Evolutionary conservation across 2,888 invertebrate species (phyloP).

Genomic region (Sminthurinus aureus): DNA sequence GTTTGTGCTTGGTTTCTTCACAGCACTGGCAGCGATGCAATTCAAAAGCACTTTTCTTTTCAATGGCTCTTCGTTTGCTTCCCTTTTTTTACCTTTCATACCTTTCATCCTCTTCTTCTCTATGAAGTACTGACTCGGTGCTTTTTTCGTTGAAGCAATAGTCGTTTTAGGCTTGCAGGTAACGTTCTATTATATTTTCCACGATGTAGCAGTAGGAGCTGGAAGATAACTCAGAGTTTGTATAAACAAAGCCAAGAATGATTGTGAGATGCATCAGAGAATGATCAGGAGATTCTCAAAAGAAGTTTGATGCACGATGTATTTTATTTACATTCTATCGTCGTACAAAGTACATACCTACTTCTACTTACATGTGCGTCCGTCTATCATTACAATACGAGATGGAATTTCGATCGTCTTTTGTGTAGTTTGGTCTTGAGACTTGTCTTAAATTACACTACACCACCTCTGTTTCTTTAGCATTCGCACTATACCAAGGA

Average conservation of each 20-base stretch:
- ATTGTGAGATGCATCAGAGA: conserved; percentile 22
- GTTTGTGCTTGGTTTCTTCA: not conserved
- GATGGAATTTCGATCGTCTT: conserved; percentile 32
- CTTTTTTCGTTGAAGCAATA: conserved; percentile 3
- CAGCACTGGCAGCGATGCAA: conserved; percentile 19
- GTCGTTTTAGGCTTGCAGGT: not conserved
- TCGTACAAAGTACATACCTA: not conserved
- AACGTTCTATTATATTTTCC: conserved; percentile 1
- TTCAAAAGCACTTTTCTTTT: conserved; percentile 38
- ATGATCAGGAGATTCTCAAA: conserved; percentile 7
- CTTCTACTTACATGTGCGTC: conserved; percentile 6
- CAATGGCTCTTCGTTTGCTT: conserved; percentile 27
- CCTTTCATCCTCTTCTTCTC: not conserved
- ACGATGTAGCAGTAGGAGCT: not conserved
- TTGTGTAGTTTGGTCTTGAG: not conserved
- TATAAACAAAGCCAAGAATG: conserved; percentile 3
- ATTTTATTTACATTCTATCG: conserved; percentile 4
- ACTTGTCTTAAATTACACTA: conserved; percentile 19
- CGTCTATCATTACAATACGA: conserved; percentile 15
- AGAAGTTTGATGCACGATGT: conserved; percentile 12
- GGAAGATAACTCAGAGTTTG: not conserved
- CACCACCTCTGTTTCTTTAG: not conserved
- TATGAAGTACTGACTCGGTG: not conserved
- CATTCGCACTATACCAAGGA: not conserved
- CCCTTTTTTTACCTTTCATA: conserved; percentile 1